phyloP scores from a whole-genome alignment of 1,140 invertebrate species.

The Anoplophora glabripennis region DNA sequence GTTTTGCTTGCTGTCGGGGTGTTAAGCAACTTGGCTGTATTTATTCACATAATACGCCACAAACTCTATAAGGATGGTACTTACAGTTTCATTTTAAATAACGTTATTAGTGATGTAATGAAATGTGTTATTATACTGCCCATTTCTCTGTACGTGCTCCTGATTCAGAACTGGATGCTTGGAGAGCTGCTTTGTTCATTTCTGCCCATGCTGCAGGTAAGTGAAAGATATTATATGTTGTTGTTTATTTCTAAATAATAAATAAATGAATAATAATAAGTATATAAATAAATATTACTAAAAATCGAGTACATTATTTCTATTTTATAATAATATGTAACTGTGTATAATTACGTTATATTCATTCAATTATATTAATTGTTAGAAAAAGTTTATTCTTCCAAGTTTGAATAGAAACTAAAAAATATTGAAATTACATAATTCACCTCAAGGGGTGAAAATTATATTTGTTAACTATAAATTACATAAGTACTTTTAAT shows the following conservation, averaged over 20 bases:
- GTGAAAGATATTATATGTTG: slow-evolving; percentile 27
- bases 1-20: slow-evolving; percentile 58
- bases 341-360: too few relatives aligned
- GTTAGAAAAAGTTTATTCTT: too few relatives aligned
- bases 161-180: slow-evolving; percentile 73
- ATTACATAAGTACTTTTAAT: too few relatives aligned
- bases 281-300: too few relatives aligned
- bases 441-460: too few relatives aligned
- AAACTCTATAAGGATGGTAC: slow-evolving; percentile 63
- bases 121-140: slow-evolving; percentile 68
- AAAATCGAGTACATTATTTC: too few relatives aligned
- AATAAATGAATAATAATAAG: too few relatives aligned
- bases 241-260: neutral
- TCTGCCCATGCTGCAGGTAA: slow-evolving; percentile 71
- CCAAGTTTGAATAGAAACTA: too few relatives aligned
- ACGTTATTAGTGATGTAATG: slow-evolving; percentile 65
- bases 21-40: slow-evolving; percentile 58
- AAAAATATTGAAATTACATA: too few relatives aligned
- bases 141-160: slow-evolving; percentile 63
- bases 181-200: slow-evolving; percentile 73
- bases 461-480: too few relatives aligned
- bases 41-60: slow-evolving; percentile 59
- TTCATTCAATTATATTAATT: too few relatives aligned
- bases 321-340: too few relatives aligned
- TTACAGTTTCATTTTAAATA: slow-evolving; percentile 65